phyloP scores from a whole-genome alignment of 2,888 invertebrate genomes.

The Lysandra bellargus region DNA sequence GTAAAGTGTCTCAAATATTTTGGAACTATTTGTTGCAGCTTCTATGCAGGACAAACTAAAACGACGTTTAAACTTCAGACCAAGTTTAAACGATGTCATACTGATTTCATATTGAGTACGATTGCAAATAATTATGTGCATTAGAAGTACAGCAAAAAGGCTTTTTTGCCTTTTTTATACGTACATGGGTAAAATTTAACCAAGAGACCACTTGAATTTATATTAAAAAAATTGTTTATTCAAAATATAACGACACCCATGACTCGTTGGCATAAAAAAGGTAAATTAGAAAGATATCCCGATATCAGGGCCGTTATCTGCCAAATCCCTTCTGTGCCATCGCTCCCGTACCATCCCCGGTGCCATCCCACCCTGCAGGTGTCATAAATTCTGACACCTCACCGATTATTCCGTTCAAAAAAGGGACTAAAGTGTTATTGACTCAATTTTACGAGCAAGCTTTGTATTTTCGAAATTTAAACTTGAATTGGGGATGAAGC shows the following conservation, averaged over 20 bases:
- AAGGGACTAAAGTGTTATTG: not conserved
- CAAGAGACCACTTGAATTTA: not conserved
- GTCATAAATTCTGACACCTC: constrained; percentile 26
- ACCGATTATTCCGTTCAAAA: constrained; percentile 2
- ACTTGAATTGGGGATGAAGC: not conserved
- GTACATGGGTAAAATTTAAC: too few relatives aligned
- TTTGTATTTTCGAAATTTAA: not conserved
- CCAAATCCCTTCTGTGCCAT: constrained; percentile 17
- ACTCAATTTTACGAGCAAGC: not conserved
- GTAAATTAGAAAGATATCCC: constrained; percentile 29
- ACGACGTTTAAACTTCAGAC: too few relatives aligned
- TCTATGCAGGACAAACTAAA: too few relatives aligned
- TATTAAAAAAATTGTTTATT: not conserved
- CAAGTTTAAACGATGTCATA: too few relatives aligned
- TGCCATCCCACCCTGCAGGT: not conserved
- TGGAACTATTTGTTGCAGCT: too few relatives aligned
- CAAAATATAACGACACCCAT: not conserved
- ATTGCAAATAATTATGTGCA: too few relatives aligned
- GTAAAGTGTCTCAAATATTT: too few relatives aligned
- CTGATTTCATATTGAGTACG: too few relatives aligned
- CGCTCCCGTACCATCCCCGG: too few relatives aligned
- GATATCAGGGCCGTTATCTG: constrained; percentile 22
- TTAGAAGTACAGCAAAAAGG: too few relatives aligned
- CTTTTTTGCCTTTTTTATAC: too few relatives aligned
- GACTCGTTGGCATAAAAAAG: constrained; percentile 10